Evolutionary conservation across 2,888 invertebrate genomes (phyloP), one percentile per base, ranked within the genome.

Genomic region (Caenorhabditis uteleia): DNA sequence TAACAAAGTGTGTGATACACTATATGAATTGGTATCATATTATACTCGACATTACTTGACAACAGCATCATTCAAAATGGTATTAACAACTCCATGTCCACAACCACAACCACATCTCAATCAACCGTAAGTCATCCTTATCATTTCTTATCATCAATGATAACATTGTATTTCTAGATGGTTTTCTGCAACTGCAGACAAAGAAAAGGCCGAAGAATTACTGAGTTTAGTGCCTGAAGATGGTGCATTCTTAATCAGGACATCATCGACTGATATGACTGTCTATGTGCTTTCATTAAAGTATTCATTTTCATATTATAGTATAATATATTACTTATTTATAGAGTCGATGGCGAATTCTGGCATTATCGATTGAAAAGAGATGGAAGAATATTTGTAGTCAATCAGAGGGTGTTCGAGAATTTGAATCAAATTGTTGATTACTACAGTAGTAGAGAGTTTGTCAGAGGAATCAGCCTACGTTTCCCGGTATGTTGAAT

Each of bases 281-380:
- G 90, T 90, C 0, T 95, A 91, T 84, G 93, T 93, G n/a, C 92
- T 97, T 76, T 95, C 94, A 60, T 94, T 95, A 84, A 90, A 92
- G 89, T 91, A 83, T 54, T n/a, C n/a, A 67, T 12, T 36, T 38
- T 34, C 23, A 3, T 3, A 3, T 36, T 20, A 26, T 18, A 21
- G 16, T 23, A 31, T 14, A 12, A 4, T 40, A 2, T 16, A 5
- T 38, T 48, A 20, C 3, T 21, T 20, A 20, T 20, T 39, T 61
- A 27, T 46, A 92, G 93, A 82, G 91, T 91, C 2, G 93, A 93
- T 78, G 91, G 90, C 49, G 91, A 93, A 85, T 94, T 95, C 69
- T 97, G 97, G 84, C 97, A 98, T 84, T 98, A 95, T 84, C 89
- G 94, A 46, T 91, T 98, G 65, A 91, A 92, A 85, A 88, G 91